Evolutionary conservation across 2,888 invertebrate species (phyloP), one percentile per base, ranked within the genome.

Genomic region (Cheilosia scutellata): DNA sequence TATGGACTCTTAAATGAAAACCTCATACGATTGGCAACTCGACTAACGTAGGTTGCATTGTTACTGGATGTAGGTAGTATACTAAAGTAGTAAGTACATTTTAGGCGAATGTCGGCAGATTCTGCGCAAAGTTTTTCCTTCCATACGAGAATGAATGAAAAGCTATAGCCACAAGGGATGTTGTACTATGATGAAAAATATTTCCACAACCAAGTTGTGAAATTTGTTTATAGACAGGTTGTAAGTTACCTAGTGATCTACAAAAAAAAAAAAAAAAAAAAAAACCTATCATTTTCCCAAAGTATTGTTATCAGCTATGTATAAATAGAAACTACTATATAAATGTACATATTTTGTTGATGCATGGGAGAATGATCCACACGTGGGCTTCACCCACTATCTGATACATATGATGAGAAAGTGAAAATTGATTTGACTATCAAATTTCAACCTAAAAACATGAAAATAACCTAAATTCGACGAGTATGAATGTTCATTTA

Each of bases 41-140:
- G 72, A 49, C 13, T 31, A 33, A 27, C 25, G 25, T n/a, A 51
- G 42, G 40, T 20, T 31, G 62, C 7, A 7, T 11, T 42, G 60
- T 16, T 4, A 44, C 7, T 51, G 27, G 27, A 6, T 37, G 37
- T 11, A 33, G 37, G 9, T 11, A 3, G 4, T 11, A 1, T 4
- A 33, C 33, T 0, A 4, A 27, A 44, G 55, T 74, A 63, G 27
- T 37, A 31, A 74, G 55, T 62, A 16, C 3, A 71, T 60, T 37
- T 71, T 5, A 53, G 37, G 51, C 42, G 20, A 65, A 47, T 57
- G 25, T 6, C 11, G 2, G 75, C 9, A 20, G 75, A 65, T 75
- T 75, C 65, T 75, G 75, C 75, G 75, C 65, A 57, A 49, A 47
- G 6, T 57, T 65, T n/a, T n/a, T n/a, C n/a, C n/a, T 33, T 20